Percentiles rank a stretch among this genome's conserved stretches.
These are phyloP conservation scores for Rhynchopsitta pachyrhyncha DNA, from an alignment of 2,113 vertebrate species.

Conservation along the genomic window DNA sequence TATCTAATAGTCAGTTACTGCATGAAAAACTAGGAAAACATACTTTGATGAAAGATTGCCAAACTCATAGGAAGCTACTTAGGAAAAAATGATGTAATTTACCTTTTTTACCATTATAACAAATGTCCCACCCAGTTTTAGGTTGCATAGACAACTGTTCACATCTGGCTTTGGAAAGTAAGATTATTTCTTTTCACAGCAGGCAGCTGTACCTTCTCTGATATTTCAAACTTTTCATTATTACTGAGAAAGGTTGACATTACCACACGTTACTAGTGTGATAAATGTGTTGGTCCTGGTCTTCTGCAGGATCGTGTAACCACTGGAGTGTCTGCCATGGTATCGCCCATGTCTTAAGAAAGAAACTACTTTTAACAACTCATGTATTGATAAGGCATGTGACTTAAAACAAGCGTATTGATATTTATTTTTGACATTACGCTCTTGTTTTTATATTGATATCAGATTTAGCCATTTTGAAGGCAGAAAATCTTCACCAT, in stretches of 20 bases:
- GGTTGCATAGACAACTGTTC: neutral
- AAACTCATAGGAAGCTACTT: conserved; percentile 7
- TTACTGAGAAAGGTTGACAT: neutral
- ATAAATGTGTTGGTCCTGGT: neutral
- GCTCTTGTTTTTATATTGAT: neutral
- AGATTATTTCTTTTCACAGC: neutral
- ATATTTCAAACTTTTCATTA: neutral
- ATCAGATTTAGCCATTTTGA: neutral
- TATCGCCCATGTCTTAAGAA: neutral
- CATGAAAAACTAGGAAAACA: conserved; percentile 30
- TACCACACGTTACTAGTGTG: neutral
- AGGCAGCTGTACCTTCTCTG: neutral
- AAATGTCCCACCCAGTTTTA: neutral
- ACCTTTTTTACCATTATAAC: neutral
- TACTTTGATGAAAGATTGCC: conserved; percentile 34
- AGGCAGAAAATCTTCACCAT: neutral
- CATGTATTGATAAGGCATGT: neutral
- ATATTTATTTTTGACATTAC: neutral
- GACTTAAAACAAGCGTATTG: neutral
- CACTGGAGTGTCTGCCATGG: neutral
- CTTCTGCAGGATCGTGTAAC: neutral
- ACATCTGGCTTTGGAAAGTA: neutral
- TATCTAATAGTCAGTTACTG: conserved; percentile 22
- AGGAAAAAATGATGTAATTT: conserved; percentile 14
- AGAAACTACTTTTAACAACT: neutral